Evolutionary conservation across 2,113 vertebrate genomes (phyloP).

Genomic region (Etia nguti): DNA sequence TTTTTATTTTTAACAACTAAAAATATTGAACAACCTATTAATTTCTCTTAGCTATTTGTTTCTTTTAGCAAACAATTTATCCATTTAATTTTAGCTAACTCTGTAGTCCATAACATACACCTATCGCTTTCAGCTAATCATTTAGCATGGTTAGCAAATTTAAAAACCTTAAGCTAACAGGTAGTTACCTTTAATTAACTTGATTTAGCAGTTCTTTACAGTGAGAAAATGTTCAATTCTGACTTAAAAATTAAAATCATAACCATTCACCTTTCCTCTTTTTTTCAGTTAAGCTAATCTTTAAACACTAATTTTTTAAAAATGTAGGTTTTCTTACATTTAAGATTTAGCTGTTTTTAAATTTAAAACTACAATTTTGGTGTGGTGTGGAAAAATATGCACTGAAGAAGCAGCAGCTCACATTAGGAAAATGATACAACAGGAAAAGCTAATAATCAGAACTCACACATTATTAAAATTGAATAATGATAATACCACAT

Average conservation of each 20-base stretch:
- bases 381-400: too few relatives aligned
- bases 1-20: neutral
- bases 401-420: too few relatives aligned
- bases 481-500: too few relatives aligned
- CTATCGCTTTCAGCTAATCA: neutral
- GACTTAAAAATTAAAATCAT: rapidly evolving
- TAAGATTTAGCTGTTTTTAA: too few relatives aligned
- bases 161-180: neutral
- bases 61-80: neutral
- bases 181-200: too few relatives aligned
- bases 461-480: too few relatives aligned
- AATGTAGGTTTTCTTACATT: too few relatives aligned
- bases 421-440: too few relatives aligned
- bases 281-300: neutral
- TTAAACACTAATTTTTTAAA: too few relatives aligned
- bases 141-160: neutral
- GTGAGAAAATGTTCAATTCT: neutral
- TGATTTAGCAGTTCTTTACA: neutral
- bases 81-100: neutral
- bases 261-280: neutral
- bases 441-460: too few relatives aligned
- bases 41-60: neutral
- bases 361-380: too few relatives aligned
- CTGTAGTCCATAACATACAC: neutral
- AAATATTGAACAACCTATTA: neutral